Conservation (phyloP, 1,140 invertebrate genomes). For the Nylanderia fulva region DNA sequence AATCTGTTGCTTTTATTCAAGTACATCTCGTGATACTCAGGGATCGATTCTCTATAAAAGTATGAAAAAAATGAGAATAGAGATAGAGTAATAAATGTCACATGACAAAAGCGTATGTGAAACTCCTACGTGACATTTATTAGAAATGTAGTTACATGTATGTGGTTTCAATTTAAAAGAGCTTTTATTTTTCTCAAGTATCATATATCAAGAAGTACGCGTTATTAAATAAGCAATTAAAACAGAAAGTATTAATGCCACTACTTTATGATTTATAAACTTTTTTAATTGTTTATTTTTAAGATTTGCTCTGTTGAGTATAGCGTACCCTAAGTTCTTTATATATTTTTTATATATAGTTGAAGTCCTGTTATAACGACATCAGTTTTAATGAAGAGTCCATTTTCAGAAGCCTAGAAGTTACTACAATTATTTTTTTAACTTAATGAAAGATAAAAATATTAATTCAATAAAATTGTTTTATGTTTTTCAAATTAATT, state of each 20-base stretch:
- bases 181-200: neutral
- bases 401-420: neutral
- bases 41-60: neutral
- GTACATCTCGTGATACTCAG: neutral
- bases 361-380: neutral
- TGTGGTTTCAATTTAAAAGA: neutral
- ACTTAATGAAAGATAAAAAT: neutral
- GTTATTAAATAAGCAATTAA: neutral
- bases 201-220: slow-evolving; percentile 14
- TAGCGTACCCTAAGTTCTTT: neutral
- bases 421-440: neutral
- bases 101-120: slow-evolving; percentile 6
- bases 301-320: slow-evolving; percentile 19
- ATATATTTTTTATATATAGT: slow-evolving; percentile 2
- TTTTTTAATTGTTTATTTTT: slow-evolving; percentile 11
- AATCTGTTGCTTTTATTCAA: slow-evolving; percentile 9
- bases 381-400: neutral
- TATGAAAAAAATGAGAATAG: neutral
- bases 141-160: neutral
- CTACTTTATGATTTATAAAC: neutral
- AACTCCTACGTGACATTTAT: slow-evolving; percentile 20
- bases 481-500: neutral
- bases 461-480: neutral
- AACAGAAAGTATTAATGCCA: neutral
- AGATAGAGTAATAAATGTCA: neutral